A percentile compares a stretch with the other conserved stretches of the same genome.
These are phyloP conservation scores for Synergus itoensis DNA, from an alignment of 2,888 invertebrate genomes.

Conservation along the genomic window DNA sequence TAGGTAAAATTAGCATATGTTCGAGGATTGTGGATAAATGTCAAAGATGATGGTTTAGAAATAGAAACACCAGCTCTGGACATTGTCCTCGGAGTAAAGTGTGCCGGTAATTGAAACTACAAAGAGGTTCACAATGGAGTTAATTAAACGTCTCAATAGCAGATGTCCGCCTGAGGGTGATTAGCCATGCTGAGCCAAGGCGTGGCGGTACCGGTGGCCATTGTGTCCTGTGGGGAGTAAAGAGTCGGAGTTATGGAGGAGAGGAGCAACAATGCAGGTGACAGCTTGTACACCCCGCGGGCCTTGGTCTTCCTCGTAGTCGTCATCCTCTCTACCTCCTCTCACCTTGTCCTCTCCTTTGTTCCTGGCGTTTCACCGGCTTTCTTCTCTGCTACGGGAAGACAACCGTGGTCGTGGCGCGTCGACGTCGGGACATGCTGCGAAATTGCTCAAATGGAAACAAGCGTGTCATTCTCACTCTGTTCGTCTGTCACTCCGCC, in stretches of 20 bases:
- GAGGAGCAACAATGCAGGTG: slow-evolving; percentile 70
- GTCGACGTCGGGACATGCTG: slow-evolving; percentile 59
- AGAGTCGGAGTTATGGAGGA: slow-evolving; percentile 16
- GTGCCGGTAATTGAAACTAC: slow-evolving; percentile 17
- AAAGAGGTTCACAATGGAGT: slow-evolving; percentile 65
- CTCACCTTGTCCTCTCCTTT: slow-evolving; percentile 62
- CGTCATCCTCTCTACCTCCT: slow-evolving; percentile 33
- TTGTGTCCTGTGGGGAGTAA: slow-evolving; percentile 57
- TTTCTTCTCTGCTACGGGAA: slow-evolving; percentile 67
- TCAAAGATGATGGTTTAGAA: slow-evolving; percentile 7
- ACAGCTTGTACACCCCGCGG: slow-evolving; percentile 68
- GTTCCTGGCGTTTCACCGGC: slow-evolving; percentile 69
- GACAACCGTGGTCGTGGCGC: slow-evolving; percentile 62
- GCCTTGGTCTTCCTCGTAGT: slow-evolving; percentile 47
- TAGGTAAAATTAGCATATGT: background rate
- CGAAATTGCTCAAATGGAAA: slow-evolving; percentile 70
- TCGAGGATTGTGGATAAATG: background rate
- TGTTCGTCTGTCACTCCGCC: slow-evolving; percentile 62
- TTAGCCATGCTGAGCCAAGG: slow-evolving; percentile 72
- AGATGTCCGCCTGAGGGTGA: slow-evolving; percentile 73
- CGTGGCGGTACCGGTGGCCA: slow-evolving; percentile 71
- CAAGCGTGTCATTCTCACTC: slow-evolving; percentile 67
- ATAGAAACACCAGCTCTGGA: background rate
- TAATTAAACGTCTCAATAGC: slow-evolving; percentile 77
- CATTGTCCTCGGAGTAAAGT: slow-evolving; percentile 1